phyloP scores from a whole-genome alignment of 2,113 vertebrate genomes.

The Scatophagus argus region DNA sequence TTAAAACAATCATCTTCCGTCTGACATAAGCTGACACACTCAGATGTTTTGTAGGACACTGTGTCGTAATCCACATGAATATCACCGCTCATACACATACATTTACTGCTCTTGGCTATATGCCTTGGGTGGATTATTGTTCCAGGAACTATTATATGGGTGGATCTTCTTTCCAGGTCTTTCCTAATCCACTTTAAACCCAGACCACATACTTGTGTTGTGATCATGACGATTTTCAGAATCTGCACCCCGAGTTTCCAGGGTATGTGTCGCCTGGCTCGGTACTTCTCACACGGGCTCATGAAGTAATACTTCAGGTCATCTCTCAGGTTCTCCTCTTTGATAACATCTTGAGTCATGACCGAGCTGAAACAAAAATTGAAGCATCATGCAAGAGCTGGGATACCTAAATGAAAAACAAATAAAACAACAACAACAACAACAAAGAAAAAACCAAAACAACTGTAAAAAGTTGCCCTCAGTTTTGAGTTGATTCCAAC shows the following conservation, averaged over 20 bases:
- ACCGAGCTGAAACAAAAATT: conserved; percentile 74
- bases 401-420: no score
- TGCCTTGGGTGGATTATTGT: no score
- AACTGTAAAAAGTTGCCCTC: not conserved
- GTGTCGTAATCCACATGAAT: not conserved
- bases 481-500: not conserved
- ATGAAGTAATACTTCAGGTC: conserved; percentile 98
- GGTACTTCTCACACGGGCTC: conserved; percentile 98
- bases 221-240: conserved; percentile 97
- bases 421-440: no score
- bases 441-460: no score
- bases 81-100: not conserved
- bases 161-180: no score
- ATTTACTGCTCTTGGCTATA: not conserved
- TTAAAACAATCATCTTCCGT: not conserved
- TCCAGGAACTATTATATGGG: no score
- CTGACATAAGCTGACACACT: not conserved
- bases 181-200: no score
- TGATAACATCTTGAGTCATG: conserved; percentile 82
- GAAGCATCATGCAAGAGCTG: not conserved
- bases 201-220: conserved; percentile 88
- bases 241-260: conserved; percentile 97
- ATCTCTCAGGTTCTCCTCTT: conserved; percentile 87
- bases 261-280: conserved; percentile 89
- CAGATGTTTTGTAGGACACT: not conserved